Evolutionary conservation across 2,888 invertebrate species (phyloP), one percentile per base, ranked within the genome.

Genomic region (Habrosyne pyritoides): DNA sequence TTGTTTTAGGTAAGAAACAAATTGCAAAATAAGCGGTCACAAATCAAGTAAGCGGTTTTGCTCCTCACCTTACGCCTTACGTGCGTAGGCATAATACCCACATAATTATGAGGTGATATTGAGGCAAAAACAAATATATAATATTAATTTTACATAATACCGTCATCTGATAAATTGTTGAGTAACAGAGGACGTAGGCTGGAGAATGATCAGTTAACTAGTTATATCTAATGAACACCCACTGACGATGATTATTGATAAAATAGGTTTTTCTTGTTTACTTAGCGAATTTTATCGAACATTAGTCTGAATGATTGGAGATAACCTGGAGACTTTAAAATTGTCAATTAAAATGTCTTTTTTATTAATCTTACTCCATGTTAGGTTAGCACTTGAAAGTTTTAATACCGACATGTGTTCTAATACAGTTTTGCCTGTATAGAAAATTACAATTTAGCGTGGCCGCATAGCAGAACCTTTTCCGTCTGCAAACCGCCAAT

Each of bases 221-320:
- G 58, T 63, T 66, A 67, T 65, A 26, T 67, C 71, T 75, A 74
- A 77, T 71, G 64, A 67, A 77, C 80, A 73, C 77, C 78, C 69
- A 77, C 74, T 57, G 47, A 47, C 53, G 28, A 48, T 49, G 56
- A 60, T 63, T 55, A 55, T 42, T 55, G 61, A 51, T 54, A 59
- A 36, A 36, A 12, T 53, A 56, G 47, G 22, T 26, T 51, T 51
- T 51, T 47, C 53, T 50, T 18, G 55, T 28, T 26, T 42, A 47
- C 36, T 52, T 14, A 56, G n/a, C n/a, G n/a, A n/a, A n/a, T n/a
- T n/a, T 30, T 30, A 30, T 12, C 2, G 2, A 8, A 2, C 33
- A 12, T n/a, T 33, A n/a, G 33, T 33, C n/a, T n/a, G n/a, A 8
- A 6, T 33, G 5, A 33, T n/a, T 33, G 6, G 4, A 30, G 12